Conservation (phyloP, 1,140 invertebrate species). For the Drosophila ironensis region DNA sequence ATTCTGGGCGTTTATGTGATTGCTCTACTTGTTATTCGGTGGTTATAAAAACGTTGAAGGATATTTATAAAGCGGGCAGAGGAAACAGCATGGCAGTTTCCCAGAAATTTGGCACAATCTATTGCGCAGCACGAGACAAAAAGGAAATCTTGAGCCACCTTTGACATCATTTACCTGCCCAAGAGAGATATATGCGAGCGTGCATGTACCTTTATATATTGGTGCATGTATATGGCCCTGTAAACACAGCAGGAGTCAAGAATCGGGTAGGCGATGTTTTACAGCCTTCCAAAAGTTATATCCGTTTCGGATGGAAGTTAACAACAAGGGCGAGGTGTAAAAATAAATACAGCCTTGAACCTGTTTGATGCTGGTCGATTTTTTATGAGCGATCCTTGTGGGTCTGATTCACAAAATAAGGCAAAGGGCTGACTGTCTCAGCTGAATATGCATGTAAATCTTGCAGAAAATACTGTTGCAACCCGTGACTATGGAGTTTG, state of each 20-base stretch:
- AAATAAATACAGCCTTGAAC: slow-evolving; percentile 1
- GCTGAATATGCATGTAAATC: too few species aligned
- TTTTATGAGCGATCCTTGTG: too few species aligned
- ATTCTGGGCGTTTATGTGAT: slow-evolving; percentile 4
- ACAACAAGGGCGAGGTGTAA: slow-evolving; percentile 4
- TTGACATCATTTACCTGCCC: slow-evolving; percentile 34
- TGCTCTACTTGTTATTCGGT: not conserved
- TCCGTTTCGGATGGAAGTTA: slow-evolving; percentile 9
- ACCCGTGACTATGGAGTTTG: too few species aligned
- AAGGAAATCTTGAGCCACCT: slow-evolving; percentile 48
- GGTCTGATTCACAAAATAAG: too few species aligned
- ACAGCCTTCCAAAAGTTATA: slow-evolving; percentile 33
- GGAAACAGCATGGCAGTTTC: slow-evolving; percentile 48
- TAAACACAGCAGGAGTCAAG: slow-evolving; percentile 57
- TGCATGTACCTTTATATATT: slow-evolving; percentile 10
- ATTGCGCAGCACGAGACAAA: slow-evolving; percentile 61
- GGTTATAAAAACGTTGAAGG: not conserved
- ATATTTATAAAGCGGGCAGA: slow-evolving; percentile 7
- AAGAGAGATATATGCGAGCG: not conserved
- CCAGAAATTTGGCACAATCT: slow-evolving; percentile 45
- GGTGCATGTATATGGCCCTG: slow-evolving; percentile 28
- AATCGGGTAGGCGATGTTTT: slow-evolving; percentile 12
- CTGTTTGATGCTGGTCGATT: slow-evolving; percentile 5
- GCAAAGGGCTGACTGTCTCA: too few species aligned
- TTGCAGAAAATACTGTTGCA: too few species aligned